Conservation (phyloP, 2,888 invertebrate species). For the Nymphalis urticae region DNA sequence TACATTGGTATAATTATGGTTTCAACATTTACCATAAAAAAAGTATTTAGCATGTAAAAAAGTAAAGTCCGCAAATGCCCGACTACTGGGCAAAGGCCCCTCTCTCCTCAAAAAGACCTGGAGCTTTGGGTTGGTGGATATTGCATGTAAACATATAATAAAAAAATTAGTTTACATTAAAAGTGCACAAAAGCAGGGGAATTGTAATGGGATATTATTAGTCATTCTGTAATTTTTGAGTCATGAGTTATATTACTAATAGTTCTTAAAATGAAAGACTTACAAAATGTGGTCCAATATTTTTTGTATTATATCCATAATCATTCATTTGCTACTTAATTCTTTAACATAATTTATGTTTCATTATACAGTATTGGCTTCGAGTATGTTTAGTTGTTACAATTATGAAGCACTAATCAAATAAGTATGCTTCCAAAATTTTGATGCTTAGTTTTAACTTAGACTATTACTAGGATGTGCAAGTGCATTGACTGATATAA, state of each 20-base stretch:
- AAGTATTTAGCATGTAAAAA: constrained; percentile 15
- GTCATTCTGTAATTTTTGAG: constrained; percentile 38
- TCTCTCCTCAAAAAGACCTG: too few relatives aligned
- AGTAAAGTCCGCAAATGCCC: too few relatives aligned
- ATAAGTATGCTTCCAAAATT: constrained; percentile 73
- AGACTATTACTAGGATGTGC: constrained; percentile 63
- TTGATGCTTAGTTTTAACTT: constrained; percentile 65
- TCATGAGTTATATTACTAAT: constrained; percentile 40
- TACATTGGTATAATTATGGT: constrained; percentile 12
- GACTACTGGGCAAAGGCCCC: too few relatives aligned
- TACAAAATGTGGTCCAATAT: constrained; percentile 73
- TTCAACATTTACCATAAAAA: constrained; percentile 18
- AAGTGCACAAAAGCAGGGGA: constrained; percentile 35
- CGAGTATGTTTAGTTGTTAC: constrained; percentile 58
- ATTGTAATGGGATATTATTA: constrained; percentile 30
- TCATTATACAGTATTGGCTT: constrained; percentile 61
- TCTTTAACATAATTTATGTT: constrained; percentile 41
- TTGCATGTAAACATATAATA: constrained; percentile 9
- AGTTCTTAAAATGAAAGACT: constrained; percentile 64
- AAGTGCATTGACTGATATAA: constrained; percentile 74
- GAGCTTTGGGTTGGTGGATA: neutral
- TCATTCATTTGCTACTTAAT: constrained; percentile 43
- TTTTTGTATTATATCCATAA: constrained; percentile 54
- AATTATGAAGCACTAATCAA: constrained; percentile 65
- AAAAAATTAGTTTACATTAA: constrained; percentile 2